Base-by-base conservation (phyloP, 2,113 vertebrate genomes). In the Aphyosemion australe region DNA sequence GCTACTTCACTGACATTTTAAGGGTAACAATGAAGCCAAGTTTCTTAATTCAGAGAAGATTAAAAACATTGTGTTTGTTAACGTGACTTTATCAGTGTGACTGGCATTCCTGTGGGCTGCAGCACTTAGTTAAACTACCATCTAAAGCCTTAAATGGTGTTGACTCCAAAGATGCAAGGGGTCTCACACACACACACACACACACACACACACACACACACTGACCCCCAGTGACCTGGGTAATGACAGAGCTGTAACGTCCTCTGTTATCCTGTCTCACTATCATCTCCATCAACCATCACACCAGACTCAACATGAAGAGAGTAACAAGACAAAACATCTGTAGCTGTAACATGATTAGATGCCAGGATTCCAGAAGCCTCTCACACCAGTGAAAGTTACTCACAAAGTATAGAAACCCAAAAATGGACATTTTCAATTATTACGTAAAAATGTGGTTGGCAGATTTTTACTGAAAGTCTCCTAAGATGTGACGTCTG, bases 141-240 rank as follows among this genome's bases (percentile, higher is more conserved):
- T 78, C 79, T 80, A 18, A 55, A 69, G 51, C 72, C 53, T 70
- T 57, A 47, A 77, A 79, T 53, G 58, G 67, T 66, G 72, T 80
- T 71, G 70, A 82, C 77, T 67, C 67, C 26, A 21, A 78, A 65
- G 47, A 57, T 61, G 58, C 52, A 20, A 20, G 10, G 19, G 51
- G 39, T n/a, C 47, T 49, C 32, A 61, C 51, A 69, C 54, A 55
- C 56, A 73, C 50, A 53, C 1, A 52, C 32, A 21, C 50, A 65
- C 59, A 60, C 52, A 65, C 51, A 72, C 54, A 55, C 56, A 73
- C 54, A 53, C 1, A 2, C 21, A 57, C 1, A 4, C 53, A 60
- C 39, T 79, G 80, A 84, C 82, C 76, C 53, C 8, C 65, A 42
- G 6, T 84, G 84, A 87, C 79, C 89, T 47, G 49, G 32, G 70